Base-by-base conservation (phyloP, 2,888 invertebrate species). In the Pheosia gnoma region DNA sequence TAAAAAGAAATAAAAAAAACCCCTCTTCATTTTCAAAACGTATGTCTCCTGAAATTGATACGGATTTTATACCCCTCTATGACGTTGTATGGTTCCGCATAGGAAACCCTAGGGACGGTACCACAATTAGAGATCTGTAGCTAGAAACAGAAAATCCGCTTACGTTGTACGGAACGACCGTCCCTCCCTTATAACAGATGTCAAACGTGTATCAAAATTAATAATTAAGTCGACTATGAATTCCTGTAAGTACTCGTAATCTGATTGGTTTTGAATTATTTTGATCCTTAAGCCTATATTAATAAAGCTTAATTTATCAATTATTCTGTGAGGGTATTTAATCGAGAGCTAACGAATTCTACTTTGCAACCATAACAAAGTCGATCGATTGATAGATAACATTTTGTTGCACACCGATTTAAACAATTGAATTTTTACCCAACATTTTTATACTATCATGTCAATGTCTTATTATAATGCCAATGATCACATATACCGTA, bases 61-160 rank as follows among this genome's bases (percentile, higher is more conserved):
- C 10, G 38, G 55, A 13, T 55, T 55, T 39, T 7, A 39, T 55
- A 7, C 36, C 53, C 13, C 5, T 55, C 3, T 39, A 13, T 53
- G 37, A 10, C 9, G 37, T 53, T 53, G 37, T 37, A 53, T 10
- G 47, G 70, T 62, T 45, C 36, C 55, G 55, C 38, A 59, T 38
- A 57, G 60, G 38, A 69, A 59, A 74, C 80, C 78, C 77, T 73
- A 39, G 65, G 81, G 82, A 79, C 71, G 59, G 53, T 47, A 64
- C 58, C 71, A 75, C 85, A 86, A 87, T 87, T 85, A 87, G 77
- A 78, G 62, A 66, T 59, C 58, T 69, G 63, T 61, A 68, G 64
- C 72, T 80, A 79, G 75, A 71, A 75, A 75, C 80, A 80, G 82
- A 77, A 87, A 87, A 87, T 87, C 85, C 82, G 87, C 84, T 87